Conservation (phyloP, 2,888 invertebrate species). For the Stenoptilia bipunctidactyla region DNA sequence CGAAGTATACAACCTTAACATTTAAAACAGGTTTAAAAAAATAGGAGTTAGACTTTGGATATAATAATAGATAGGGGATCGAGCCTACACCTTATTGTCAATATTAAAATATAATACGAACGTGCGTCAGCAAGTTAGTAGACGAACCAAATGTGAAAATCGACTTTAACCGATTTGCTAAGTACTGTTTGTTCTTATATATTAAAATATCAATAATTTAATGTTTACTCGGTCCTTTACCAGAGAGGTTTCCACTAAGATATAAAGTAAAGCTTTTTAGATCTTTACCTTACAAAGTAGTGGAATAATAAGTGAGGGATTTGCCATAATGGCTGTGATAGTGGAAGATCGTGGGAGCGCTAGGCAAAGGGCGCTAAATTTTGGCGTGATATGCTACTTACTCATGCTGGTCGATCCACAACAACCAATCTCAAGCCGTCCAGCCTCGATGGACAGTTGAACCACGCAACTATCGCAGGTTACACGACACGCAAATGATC, state of each 20-base stretch:
- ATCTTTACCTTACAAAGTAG: background rate
- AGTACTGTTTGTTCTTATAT: background rate
- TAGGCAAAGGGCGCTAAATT: conserved; percentile 49
- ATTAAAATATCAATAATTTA: conserved; percentile 10
- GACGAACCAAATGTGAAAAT: no score
- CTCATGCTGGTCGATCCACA: background rate
- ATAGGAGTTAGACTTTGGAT: conserved; percentile 69
- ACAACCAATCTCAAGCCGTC: background rate
- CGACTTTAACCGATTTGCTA: no score
- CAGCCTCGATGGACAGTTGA: background rate
- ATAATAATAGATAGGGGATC: conserved; percentile 37
- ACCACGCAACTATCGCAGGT: no score
- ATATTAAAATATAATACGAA: background rate
- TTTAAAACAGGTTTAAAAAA: conserved; percentile 68
- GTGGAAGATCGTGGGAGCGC: conserved; percentile 61
- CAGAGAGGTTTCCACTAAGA: conserved; percentile 28
- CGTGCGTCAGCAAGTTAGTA: no score
- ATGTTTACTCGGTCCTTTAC: conserved; percentile 23
- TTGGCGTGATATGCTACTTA: background rate
- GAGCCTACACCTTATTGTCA: conserved; percentile 17
- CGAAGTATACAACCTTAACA: conserved; percentile 61
- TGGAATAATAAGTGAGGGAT: conserved; percentile 23
- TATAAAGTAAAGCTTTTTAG: no score
- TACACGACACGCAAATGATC: background rate
- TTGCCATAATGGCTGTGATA: conserved; percentile 51